phyloP scores from a whole-genome alignment of 2,797 vertebrate genomes.

The Chiloscyllium punctatum region DNA sequence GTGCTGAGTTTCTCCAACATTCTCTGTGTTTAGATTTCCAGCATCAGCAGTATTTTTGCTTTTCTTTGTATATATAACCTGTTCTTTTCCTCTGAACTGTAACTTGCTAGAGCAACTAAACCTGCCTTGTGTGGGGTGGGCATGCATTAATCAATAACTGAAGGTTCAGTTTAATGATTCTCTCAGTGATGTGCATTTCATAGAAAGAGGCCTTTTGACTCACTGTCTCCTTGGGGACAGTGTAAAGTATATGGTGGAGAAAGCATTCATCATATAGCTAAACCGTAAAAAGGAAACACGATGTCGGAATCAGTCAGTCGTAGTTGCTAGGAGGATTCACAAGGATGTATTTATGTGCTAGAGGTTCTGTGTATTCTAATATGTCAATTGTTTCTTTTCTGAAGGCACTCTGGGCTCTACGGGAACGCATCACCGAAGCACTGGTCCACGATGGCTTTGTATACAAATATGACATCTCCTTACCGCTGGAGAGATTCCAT shows the following conservation, averaged over 20 bases:
- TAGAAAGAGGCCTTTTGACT: neutral
- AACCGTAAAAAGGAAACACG: neutral
- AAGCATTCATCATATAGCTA: neutral
- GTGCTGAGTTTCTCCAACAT: no score
- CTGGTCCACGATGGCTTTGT: constrained; percentile 75
- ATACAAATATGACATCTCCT: constrained; percentile 88
- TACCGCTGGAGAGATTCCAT: constrained; percentile 79
- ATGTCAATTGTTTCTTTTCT: neutral
- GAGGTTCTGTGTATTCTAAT: neutral
- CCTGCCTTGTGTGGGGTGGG: neutral
- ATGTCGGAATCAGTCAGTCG: neutral
- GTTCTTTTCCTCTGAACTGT: neutral
- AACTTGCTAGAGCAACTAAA: neutral
- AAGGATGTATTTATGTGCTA: neutral
- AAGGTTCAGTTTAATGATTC: neutral
- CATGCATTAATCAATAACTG: neutral
- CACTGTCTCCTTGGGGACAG: neutral
- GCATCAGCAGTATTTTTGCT: no score
- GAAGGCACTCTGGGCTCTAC: constrained; percentile 80
- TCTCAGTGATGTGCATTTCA: neutral
- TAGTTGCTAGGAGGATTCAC: neutral
- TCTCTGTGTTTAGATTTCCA: no score
- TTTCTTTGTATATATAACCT: neutral
- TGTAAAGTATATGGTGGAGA: neutral
- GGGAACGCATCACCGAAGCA: constrained; percentile 85